These are phyloP conservation scores for Philopedon plagiatum DNA, from an alignment of 2,888 invertebrate genomes.

Conservation along the genomic window DNA sequence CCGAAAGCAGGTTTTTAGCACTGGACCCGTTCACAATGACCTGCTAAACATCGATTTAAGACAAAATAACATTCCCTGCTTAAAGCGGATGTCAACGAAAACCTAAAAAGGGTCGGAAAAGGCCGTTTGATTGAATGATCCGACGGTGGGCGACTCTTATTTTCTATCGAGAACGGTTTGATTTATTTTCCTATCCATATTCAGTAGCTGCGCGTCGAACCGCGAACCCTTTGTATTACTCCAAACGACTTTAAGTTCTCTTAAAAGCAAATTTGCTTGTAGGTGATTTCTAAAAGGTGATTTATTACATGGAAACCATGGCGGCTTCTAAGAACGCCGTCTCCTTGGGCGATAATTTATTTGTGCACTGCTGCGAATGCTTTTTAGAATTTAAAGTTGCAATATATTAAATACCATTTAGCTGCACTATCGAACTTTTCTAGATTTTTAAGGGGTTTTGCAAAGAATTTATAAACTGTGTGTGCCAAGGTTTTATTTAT, in stretches of 20 bases:
- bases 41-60: slow-evolving; percentile 42
- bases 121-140: slow-evolving; percentile 41
- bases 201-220: slow-evolving; percentile 49
- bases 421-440: background rate
- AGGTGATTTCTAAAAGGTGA: slow-evolving; percentile 52
- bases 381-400: background rate
- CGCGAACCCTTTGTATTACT: slow-evolving; percentile 51
- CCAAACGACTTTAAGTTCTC: slow-evolving; percentile 42
- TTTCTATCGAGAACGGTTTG: slow-evolving; percentile 45
- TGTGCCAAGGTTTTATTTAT: too few relatives aligned
- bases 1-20: slow-evolving; percentile 27
- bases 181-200: slow-evolving; percentile 52
- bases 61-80: slow-evolving; percentile 33
- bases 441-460: too few relatives aligned
- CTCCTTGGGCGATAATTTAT: slow-evolving; percentile 36
- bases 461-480: too few relatives aligned
- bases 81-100: slow-evolving; percentile 21
- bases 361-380: slow-evolving; percentile 22
- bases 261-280: slow-evolving; percentile 52
- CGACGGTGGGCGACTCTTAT: slow-evolving; percentile 40
- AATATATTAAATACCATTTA: background rate
- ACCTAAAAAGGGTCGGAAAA: slow-evolving; percentile 32
- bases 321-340: slow-evolving; percentile 38
- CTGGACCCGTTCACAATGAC: slow-evolving; percentile 18
- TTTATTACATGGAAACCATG: slow-evolving; percentile 45